Evolutionary conservation across 2,797 vertebrate species (phyloP), one percentile per base, ranked within the genome.

Genomic region (Capromys pilorides): DNA sequence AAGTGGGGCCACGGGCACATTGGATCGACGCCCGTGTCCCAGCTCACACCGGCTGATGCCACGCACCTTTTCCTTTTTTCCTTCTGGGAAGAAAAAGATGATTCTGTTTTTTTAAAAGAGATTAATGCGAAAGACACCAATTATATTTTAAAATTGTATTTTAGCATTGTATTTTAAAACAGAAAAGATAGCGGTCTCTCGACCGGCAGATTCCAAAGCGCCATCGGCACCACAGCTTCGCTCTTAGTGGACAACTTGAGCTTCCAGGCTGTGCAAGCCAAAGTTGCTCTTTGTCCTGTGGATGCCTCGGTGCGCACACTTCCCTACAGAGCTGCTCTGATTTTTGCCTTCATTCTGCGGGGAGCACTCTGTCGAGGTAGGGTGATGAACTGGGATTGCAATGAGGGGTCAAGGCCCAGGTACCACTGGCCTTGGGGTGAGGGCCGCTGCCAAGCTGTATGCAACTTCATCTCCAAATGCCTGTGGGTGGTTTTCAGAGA

Each of bases 211-310:
- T 51, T 39, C 24, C 71, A 45, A 62, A 31, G 31, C 7, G 39
- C 9, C 5, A 10, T 0, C 1, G 9, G 5, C 1, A 12, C n/a
- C 41, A 51, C 24, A 64, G 62, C 11, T 36, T 21, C 31, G 51
- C 64, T 31, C 28, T 75, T 19, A 36, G 0, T 1, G 2, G 59
- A 26, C 36, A 77, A 61, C 33, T 78, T 11, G 26, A 88, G 59
- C 22, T 5, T 26, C 11, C 7, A 6, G 33, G 33, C 36, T 57
- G 5, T n/a, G 31, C 73, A 84, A 71, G 31, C 6, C 1, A 2
- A 71, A 71, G 31, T 8, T 62, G 14, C 7, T 54, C 71, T 73
- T 18, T 41, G 33, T n/a, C 66, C 79, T 57, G 12, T 18, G 31
- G 54, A 36, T 19, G 45, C 28, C 16, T n/a, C 3, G 67, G 26